Percentiles rank a stretch among this genome's conserved stretches.
These are phyloP conservation scores for Brachionus koreanus DNA, from an alignment of 1,140 invertebrate species.

Conservation along the genomic window DNA sequence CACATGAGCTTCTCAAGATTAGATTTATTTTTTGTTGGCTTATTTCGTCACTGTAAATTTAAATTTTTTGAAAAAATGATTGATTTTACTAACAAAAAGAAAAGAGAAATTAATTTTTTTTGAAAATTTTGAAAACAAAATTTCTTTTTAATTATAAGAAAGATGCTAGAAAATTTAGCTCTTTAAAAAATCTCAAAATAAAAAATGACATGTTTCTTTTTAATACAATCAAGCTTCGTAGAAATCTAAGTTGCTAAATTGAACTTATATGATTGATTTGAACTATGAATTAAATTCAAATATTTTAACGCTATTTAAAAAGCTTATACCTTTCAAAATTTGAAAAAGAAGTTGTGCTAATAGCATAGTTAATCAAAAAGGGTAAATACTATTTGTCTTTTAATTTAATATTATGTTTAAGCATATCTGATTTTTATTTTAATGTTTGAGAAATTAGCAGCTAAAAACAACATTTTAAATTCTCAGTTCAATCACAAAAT, in stretches of 20 bases:
- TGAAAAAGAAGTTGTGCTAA: neutral
- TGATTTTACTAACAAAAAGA: too few species aligned
- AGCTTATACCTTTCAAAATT: neutral
- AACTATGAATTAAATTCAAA: neutral
- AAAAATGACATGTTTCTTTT: too few species aligned
- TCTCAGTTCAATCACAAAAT: conserved; percentile 1
- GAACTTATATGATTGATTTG: neutral
- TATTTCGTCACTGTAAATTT: too few species aligned
- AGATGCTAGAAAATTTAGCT: too few species aligned
- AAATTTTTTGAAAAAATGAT: too few species aligned
- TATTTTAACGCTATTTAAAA: neutral
- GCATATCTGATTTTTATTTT: neutral
- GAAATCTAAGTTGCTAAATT: neutral
- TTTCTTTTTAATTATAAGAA: too few species aligned
- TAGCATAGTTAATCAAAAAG: neutral
- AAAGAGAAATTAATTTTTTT: too few species aligned
- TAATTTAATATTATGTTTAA: neutral
- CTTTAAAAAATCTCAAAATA: too few species aligned
- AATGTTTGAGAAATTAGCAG: neutral
- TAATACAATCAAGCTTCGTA: too few species aligned
- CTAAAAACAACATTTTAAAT: neutral
- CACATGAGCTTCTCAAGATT: neutral
- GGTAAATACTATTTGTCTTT: neutral
- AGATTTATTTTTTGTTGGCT: neutral
- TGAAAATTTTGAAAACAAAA: too few species aligned